Evolutionary conservation across 2,888 invertebrate genomes (phyloP), one percentile per base, ranked within the genome.

Genomic region (Lithosia quadra): DNA sequence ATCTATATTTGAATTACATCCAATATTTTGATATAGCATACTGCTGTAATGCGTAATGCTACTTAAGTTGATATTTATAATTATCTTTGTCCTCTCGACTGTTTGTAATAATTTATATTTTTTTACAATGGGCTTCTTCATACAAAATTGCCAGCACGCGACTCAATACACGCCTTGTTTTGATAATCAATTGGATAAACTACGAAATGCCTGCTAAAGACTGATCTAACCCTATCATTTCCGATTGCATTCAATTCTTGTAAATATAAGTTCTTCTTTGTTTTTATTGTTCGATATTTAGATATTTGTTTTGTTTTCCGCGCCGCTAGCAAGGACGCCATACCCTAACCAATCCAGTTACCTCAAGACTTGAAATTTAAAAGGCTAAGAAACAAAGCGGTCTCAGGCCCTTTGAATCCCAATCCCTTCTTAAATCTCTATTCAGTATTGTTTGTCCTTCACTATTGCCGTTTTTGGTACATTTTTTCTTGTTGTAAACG

Each of bases 371-470:
- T 84, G 79, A 88, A 86, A 88, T 86, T 87, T 88, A 89, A 92
- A 91, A 88, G 90, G 89, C 82, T 79, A 84, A 91, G 91, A 93
- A 93, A 93, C 93, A 93, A 93, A 90, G 86, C 78, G 36, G 81
- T 74, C 79, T 63, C 75, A 77, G 83, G 84, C 88, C 88, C 82
- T 91, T 92, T 92, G 91, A 92, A 90, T 92, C 90, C 86, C 90
- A 92, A 93, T 93, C 93, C 92, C 90, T 86, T 91, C 90, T 91
- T 90, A 91, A 91, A 89, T 87, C 89, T 90, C 90, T 88, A 90
- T 92, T 87, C 90, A 88, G 86, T 86, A 91, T 93, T 93, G 93
- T 93, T 86, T 86, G 86, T 83, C 77, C 81, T 81, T 85, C 80
- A 78, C 76, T 83, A 84, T 80, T 78, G 84, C 85, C 85, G 84